These are phyloP conservation scores for Crenichthys baileyi DNA, from an alignment of 2,797 vertebrate genomes.

Conservation along the genomic window DNA sequence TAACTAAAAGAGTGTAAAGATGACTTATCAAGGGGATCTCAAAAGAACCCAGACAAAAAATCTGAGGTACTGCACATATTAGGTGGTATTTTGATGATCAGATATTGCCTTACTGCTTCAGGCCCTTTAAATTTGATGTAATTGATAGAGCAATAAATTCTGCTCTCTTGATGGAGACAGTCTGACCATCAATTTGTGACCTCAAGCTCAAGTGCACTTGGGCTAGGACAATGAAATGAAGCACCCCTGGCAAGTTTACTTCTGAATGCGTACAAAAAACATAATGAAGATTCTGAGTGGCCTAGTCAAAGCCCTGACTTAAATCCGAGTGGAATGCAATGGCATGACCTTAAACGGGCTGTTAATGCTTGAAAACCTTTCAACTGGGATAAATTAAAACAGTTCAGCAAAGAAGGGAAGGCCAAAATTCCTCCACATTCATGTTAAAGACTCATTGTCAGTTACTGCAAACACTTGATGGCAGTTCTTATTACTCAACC, in stretches of 20 bases:
- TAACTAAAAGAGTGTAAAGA: neutral
- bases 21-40: neutral
- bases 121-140: neutral
- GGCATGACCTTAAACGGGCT: too few relatives aligned
- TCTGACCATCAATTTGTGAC: neutral
- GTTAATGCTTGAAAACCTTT: neutral
- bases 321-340: too few relatives aligned
- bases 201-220: neutral
- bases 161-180: neutral
- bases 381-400: neutral
- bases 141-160: neutral
- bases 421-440: neutral
- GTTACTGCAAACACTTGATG: neutral
- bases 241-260: neutral
- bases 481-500: neutral
- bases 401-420: neutral
- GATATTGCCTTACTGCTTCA: neutral
- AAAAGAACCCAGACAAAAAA: neutral
- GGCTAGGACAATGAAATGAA: neutral
- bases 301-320: neutral
- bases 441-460: neutral
- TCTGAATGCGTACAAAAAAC: neutral
- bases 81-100: neutral
- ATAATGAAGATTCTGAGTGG: neutral
- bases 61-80: neutral